Evolutionary conservation across 2,888 invertebrate genomes (phyloP).

Genomic region (Trisateles emortualis): DNA sequence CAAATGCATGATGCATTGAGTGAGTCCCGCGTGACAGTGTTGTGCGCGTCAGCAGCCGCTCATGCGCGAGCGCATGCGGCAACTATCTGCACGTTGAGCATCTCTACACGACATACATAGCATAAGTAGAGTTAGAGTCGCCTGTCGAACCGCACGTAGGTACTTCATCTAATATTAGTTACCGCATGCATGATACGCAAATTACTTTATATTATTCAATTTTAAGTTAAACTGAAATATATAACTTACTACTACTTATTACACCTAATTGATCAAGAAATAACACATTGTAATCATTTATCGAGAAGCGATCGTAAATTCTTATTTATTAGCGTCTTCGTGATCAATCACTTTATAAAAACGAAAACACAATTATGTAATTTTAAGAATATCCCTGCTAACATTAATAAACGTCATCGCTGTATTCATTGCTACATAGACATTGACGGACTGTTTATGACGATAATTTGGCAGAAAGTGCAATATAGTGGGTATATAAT

Average conservation of each 20-base stretch:
- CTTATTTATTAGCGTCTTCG: slow-evolving; percentile 7
- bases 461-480: not conserved
- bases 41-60: slow-evolving; percentile 24
- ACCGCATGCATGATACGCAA: too few species aligned
- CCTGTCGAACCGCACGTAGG: not conserved
- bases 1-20: slow-evolving; percentile 49
- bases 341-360: slow-evolving; percentile 12
- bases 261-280: not conserved
- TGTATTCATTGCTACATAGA: slow-evolving; percentile 6
- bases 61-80: slow-evolving; percentile 5
- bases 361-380: slow-evolving; percentile 6
- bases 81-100: not conserved
- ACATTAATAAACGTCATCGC: slow-evolving; percentile 13
- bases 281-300: slow-evolving; percentile 3
- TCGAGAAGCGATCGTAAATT: slow-evolving; percentile 4
- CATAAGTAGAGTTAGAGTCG: too few species aligned
- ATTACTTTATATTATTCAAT: too few species aligned
- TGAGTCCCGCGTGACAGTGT: slow-evolving; percentile 2
- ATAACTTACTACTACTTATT: not conserved
- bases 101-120: not conserved
- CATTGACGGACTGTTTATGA: slow-evolving; percentile 9
- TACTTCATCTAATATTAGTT: not conserved
- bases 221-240: too few species aligned
- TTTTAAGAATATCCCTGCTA: too few species aligned
- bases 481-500: too few species aligned